Conservation (phyloP, 2,797 vertebrate genomes). For the Megaceryle alcyon region DNA sequence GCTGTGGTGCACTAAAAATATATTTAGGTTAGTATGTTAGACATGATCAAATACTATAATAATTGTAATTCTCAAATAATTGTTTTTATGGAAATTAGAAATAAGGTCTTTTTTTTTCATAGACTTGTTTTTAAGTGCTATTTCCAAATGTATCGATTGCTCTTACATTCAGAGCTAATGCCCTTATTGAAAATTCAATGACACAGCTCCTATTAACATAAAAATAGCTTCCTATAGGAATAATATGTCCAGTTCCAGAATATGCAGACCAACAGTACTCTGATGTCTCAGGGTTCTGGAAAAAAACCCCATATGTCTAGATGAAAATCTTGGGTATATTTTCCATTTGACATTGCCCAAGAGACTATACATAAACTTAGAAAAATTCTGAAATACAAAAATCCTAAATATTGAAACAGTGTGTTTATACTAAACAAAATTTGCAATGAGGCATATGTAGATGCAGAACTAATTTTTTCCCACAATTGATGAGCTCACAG, state of each 20-base stretch:
- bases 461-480: slow-evolving; percentile 2
- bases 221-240: neutral
- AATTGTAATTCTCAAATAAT: neutral
- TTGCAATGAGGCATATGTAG: neutral
- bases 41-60: neutral
- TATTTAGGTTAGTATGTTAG: neutral
- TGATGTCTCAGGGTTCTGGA: neutral
- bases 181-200: neutral
- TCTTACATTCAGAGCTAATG: neutral
- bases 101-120: neutral
- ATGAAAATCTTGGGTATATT: neutral
- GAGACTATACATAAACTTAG: neutral
- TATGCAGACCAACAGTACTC: neutral
- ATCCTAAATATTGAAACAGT: neutral
- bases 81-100: neutral
- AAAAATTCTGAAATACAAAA: neutral
- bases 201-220: neutral
- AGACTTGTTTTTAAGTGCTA: neutral
- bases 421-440: neutral
- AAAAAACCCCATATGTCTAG: neutral
- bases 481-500: slow-evolving; percentile 3
- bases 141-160: neutral
- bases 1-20: neutral
- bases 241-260: neutral
- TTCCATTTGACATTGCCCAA: neutral